A percentile compares a stretch with the other conserved stretches of the same genome.
Conservation (phyloP, 2,797 vertebrate species). For the Myripristis murdjan region DNA sequence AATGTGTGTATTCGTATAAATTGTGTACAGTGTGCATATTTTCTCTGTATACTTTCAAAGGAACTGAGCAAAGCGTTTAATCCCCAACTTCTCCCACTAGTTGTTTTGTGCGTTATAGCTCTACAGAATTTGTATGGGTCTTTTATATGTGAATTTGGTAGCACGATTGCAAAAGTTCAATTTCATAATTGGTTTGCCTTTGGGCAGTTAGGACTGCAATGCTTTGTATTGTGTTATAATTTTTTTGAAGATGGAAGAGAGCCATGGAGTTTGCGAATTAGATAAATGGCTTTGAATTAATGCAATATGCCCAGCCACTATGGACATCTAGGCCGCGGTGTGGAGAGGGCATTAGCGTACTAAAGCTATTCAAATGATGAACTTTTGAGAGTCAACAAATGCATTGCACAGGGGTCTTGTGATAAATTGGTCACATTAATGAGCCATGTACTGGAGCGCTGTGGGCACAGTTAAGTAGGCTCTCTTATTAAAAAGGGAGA, state of each 20-base stretch:
- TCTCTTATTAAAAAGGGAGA: constrained; percentile 46
- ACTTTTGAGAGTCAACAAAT: constrained; percentile 55
- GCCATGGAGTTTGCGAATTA: constrained; percentile 15
- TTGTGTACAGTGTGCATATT: neutral
- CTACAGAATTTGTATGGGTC: neutral
- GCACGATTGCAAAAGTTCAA: neutral
- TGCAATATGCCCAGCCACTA: constrained; percentile 4
- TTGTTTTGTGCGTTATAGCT: neutral
- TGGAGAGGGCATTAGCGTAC: constrained; percentile 33
- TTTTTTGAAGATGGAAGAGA: constrained; percentile 24
- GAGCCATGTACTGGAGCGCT: constrained; percentile 43
- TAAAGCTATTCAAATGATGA: constrained; percentile 43
- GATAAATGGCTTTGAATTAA: constrained; percentile 34
- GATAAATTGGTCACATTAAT: constrained; percentile 65
- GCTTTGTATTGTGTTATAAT: constrained; percentile 15
- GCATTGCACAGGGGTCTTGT: constrained; percentile 46
- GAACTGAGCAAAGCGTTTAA: neutral
- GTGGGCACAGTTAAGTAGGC: constrained; percentile 32
- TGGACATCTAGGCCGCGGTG: constrained; percentile 12
- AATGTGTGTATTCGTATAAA: neutral
- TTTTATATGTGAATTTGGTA: neutral
- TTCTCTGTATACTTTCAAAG: neutral
- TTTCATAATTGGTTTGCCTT: neutral
- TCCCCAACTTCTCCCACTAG: neutral
- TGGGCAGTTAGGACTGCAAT: constrained; percentile 19